Conservation (phyloP, 1,140 invertebrate genomes). For the Drosophila mojavensis region DNA sequence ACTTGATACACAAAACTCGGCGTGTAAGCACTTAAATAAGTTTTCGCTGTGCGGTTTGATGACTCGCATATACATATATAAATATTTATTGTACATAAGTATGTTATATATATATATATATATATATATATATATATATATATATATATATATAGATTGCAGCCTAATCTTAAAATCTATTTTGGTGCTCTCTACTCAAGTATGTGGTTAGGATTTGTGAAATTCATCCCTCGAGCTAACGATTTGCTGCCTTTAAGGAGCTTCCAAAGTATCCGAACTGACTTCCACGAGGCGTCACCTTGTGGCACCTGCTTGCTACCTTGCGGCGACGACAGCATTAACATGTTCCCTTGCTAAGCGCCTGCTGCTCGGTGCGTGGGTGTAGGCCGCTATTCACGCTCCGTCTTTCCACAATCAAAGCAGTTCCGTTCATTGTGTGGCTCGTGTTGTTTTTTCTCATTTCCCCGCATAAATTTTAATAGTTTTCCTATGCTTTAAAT, state of each 20-base stretch:
- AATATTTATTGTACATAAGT: no score
- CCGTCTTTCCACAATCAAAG: slow-evolving; percentile 25
- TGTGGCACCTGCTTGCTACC: slow-evolving; percentile 31
- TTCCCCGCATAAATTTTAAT: slow-evolving; percentile 76
- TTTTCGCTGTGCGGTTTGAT: slow-evolving; percentile 9
- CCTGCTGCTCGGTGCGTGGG: not conserved
- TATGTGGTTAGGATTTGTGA: slow-evolving; percentile 43
- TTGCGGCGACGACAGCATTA: slow-evolving; percentile 62
- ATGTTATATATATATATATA: not conserved
- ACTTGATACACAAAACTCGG: not conserved
- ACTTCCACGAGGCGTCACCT: slow-evolving; percentile 48
- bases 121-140: not conserved
- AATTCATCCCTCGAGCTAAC: slow-evolving; percentile 15
- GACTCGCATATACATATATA: not conserved
- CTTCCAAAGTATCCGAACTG: slow-evolving; percentile 52
- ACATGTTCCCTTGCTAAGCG: slow-evolving; percentile 52
- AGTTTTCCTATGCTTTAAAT: slow-evolving; percentile 71
- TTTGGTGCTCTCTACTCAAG: slow-evolving; percentile 11
- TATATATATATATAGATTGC: not conserved
- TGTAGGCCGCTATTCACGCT: not conserved
- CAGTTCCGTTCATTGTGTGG: slow-evolving; percentile 4
- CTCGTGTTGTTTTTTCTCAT: slow-evolving; percentile 29
- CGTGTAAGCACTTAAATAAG: slow-evolving; percentile 19
- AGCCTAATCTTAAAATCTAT: slow-evolving; percentile 27
- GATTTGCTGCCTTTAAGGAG: slow-evolving; percentile 12